These are phyloP conservation scores for Lasioglossum leucozonium DNA, from an alignment of 2,888 invertebrate species.

Conservation along the genomic window DNA sequence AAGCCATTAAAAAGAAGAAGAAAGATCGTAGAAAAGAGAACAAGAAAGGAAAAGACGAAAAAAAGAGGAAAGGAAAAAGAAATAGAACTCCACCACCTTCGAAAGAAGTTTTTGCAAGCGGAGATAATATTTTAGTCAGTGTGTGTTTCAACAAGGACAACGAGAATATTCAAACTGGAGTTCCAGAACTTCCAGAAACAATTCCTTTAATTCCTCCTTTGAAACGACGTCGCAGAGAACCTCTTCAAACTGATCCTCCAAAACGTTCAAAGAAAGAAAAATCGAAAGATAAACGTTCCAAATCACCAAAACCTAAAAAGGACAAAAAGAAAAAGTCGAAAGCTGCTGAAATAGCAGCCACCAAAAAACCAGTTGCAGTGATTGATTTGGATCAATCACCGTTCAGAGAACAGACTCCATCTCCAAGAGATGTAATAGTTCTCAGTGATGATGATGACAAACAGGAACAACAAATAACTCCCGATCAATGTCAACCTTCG, in stretches of 20 bases:
- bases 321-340: constrained; percentile 83
- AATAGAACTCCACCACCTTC: constrained; percentile 88
- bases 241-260: constrained; percentile 75
- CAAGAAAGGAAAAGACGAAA: constrained; percentile 83
- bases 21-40: constrained; percentile 85
- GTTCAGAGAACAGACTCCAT: constrained; percentile 92
- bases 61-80: constrained; percentile 81
- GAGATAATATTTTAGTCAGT: constrained; percentile 96
- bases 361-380: constrained; percentile 92
- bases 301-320: constrained; percentile 80
- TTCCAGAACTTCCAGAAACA: constrained; percentile 79
- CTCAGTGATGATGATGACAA: constrained; percentile 92
- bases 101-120: constrained; percentile 96
- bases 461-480: constrained; percentile 74
- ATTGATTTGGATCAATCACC: constrained; percentile 94
- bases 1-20: constrained; percentile 85
- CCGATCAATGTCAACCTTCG: constrained; percentile 75
- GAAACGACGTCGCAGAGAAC: constrained; percentile 84
- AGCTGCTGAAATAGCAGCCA: constrained; percentile 85
- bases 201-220: constrained; percentile 80
- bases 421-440: constrained; percentile 92
- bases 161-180: constrained; percentile 70
- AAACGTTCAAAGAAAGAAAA: constrained; percentile 84
- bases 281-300: constrained; percentile 80
- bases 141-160: constrained; percentile 93